A percentile compares a stretch with the other conserved stretches of the same genome.
phyloP scores from a whole-genome alignment of 64 coral and sea anemone genomes.

The Anthopleura sola region DNA sequence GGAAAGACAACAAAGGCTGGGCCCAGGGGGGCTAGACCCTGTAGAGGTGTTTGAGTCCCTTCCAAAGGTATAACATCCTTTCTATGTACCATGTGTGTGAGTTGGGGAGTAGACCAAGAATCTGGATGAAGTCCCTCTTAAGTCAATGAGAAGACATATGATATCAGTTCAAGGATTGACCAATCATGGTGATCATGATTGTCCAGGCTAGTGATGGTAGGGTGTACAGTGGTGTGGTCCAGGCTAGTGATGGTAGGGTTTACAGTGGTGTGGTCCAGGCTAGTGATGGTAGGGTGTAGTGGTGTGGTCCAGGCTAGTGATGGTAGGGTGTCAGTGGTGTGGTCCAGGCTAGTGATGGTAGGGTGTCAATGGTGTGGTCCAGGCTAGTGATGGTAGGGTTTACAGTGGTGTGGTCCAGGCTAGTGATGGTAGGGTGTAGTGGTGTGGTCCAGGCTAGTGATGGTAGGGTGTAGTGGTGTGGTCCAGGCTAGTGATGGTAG shows the following conservation, averaged over 20 bases:
- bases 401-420: background rate
- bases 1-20: constrained; percentile 76
- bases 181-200: no score
- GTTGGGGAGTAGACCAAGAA: no score
- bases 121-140: no score
- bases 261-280: background rate
- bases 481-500: background rate
- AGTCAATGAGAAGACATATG: no score
- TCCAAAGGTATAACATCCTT: constrained; percentile 35
- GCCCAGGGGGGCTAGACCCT: constrained; percentile 89
- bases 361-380: background rate
- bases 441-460: no score
- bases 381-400: background rate
- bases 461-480: background rate
- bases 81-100: no score
- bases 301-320: no score
- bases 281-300: background rate
- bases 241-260: background rate
- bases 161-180: no score
- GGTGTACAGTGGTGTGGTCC: no score
- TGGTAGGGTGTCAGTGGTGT: no score
- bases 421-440: background rate
- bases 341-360: no score
- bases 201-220: background rate
- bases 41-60: constrained; percentile 86